Base-by-base conservation (phyloP, 2,797 vertebrate genomes). In the Phrynocephalus guinanensis region DNA sequence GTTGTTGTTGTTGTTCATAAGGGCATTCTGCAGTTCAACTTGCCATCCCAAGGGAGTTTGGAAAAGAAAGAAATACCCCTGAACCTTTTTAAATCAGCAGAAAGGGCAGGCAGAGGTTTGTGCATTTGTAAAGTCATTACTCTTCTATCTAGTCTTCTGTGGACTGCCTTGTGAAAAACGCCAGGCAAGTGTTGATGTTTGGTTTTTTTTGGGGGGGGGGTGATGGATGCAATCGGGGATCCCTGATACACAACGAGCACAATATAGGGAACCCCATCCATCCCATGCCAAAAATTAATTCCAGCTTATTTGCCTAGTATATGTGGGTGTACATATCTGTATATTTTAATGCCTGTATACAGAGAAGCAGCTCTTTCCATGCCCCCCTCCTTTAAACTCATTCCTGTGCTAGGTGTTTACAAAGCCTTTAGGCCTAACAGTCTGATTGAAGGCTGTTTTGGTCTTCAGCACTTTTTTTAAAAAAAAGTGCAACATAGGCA, bases 391-490 rank as follows among this genome's bases (percentile, higher is more conserved):
- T 20, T 26, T n/a, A 63, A 24, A 28, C 10, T 66, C 60, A 11
- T 8, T 30, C 70, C 30, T 56, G 33, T 66, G 83, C 73, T 83
- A 77, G 84, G 86, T 87, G 90, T 82, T 71, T 83, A 44, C 77
- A 72, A 79, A 79, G 56, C 83, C 80, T 87, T 13, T 71, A 66
- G 90, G 90, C 90, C 90, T 87, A 85, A 89, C 71, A 71, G 48
- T 79, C 78, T 79, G 79, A 67, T 87, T 22, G 73, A 89, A 83
- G 83, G 71, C 52, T 76, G 88, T 24, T 87, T 79, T 67, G 4
- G 20, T 68, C 75, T 83, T 2, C 15, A 1, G 10, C 73, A 84
- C 48, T 73, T 48, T 38, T 48, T 5, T 81, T 63, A 75, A 50
- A 20, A 20, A 11, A 38, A 84, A 86, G 87, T 72, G n/a, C 20